Percentiles rank a stretch among this genome's conserved stretches.
Conservation (phyloP, 1,140 invertebrate genomes). For the Belonocnema kinseyi region DNA sequence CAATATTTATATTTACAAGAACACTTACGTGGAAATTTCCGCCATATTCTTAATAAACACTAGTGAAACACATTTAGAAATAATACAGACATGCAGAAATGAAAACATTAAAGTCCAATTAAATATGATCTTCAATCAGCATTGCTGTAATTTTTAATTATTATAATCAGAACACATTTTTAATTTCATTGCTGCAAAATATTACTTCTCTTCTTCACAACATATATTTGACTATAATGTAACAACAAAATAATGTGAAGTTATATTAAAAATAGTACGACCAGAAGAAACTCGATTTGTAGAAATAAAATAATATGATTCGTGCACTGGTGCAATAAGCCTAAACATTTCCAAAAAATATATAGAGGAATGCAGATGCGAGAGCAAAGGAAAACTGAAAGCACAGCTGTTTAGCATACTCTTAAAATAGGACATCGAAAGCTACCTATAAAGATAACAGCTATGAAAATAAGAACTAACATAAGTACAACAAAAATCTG, state of each 20-base stretch:
- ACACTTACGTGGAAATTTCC: no score
- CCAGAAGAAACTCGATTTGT: not conserved
- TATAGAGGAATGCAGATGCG: not conserved
- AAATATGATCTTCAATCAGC: no score
- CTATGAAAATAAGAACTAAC: not conserved
- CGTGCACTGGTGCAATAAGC: conserved; percentile 16
- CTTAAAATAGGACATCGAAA: conserved; percentile 15
- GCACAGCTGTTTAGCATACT: conserved; percentile 10
- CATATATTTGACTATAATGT: not conserved
- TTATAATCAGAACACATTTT: no score
- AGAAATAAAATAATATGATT: conserved; percentile 3
- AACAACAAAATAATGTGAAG: not conserved
- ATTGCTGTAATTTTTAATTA: no score
- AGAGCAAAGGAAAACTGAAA: conserved; percentile 28
- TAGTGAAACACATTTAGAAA: no score
- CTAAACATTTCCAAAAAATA: conserved; percentile 3
- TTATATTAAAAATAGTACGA: not conserved
- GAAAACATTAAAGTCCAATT: no score
- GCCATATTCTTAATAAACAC: no score
- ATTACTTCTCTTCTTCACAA: no score
- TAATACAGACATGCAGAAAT: no score
- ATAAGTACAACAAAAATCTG: not conserved
- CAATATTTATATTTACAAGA: no score
- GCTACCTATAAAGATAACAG: not conserved
- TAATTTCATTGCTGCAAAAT: no score